Conservation (phyloP, 2,797 vertebrate species). For the Anguilla obscura region DNA sequence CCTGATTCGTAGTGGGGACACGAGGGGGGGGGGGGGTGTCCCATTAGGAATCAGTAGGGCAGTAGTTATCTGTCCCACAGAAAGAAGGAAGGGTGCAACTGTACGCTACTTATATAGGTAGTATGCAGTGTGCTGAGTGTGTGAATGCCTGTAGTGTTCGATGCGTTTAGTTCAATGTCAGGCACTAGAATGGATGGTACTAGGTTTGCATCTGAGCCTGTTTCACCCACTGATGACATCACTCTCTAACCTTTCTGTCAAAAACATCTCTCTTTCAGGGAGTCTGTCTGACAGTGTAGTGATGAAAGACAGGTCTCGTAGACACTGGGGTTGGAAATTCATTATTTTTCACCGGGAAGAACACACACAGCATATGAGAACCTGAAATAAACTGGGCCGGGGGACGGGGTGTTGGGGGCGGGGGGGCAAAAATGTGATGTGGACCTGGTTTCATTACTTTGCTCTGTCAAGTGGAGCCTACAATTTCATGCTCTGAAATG, state of each 20-base stretch:
- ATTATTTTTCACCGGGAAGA: not conserved
- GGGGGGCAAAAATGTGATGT: not conserved
- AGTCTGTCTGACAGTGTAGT: not conserved
- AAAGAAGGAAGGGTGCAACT: not conserved
- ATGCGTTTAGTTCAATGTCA: not conserved
- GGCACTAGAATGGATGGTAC: not conserved
- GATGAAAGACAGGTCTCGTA: not conserved
- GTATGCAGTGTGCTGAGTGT: not conserved
- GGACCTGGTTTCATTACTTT: not conserved
- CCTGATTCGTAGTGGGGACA: not conserved
- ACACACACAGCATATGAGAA: not conserved
- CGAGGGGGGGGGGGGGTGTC: not conserved
- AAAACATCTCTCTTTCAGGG: not conserved
- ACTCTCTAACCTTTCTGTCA: not conserved
- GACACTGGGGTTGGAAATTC: not conserved
- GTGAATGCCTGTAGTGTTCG: not conserved
- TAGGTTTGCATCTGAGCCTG: not conserved
- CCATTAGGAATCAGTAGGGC: not conserved
- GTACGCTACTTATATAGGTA: not conserved
- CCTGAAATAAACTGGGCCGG: not conserved
- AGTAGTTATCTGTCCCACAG: not conserved
- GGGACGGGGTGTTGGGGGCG: not conserved
- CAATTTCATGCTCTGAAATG: constrained; percentile 18
- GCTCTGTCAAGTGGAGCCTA: constrained; percentile 17
- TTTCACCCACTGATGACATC: not conserved